Evolutionary conservation across 2,888 invertebrate species (phyloP), one percentile per base, ranked within the genome.

Genomic region (Hylaea fasciaria): DNA sequence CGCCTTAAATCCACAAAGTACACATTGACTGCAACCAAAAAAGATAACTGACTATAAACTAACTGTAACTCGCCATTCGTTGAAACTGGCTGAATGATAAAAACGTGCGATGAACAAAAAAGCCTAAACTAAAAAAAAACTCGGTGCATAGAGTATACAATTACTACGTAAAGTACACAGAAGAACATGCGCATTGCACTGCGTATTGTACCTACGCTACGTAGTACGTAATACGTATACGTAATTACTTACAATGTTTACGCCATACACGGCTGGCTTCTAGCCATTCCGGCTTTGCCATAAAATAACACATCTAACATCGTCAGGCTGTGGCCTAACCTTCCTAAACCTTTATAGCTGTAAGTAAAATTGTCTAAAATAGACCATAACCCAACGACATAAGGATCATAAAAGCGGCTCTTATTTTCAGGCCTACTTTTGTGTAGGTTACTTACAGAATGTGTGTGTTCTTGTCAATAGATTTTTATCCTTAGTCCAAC

Each of bases 301-400:
- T 59, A 59, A 59, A 59, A 59, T 59, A 53, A 48, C 59, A 49
- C 53, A 59, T 41, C 59, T 59, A 37, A 37, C 37, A 52, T 47
- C 51, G 43, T 12, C 44, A 52, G 39, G 47, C 47, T 35, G 47
- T 46, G 13, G 29, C 32, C 2, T 14, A 40, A 14, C 40, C 40
- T 37, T 14, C 40, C 4, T 35, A 22, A 5, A 37, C 37, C 44
- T 37, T 43, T 28, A 40, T 13, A 47, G 13, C 55, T n/a, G 4
- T 37, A 35, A 48, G 35, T 48, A 13, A 40, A 55, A 48, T 55
- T 22, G 48, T 28, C n/a, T 35, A 43, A 48, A 55, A 50, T 57
- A 44, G 45, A 39, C 57, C 40, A 13, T 57, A 57, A 50, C 16
- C 37, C 37, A 12, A 14, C 14, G 14, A 7, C 40, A 8, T 40